These are phyloP conservation scores for Parasteatoda tepidariorum DNA, from an alignment of 1,140 invertebrate species.

Conservation along the genomic window DNA sequence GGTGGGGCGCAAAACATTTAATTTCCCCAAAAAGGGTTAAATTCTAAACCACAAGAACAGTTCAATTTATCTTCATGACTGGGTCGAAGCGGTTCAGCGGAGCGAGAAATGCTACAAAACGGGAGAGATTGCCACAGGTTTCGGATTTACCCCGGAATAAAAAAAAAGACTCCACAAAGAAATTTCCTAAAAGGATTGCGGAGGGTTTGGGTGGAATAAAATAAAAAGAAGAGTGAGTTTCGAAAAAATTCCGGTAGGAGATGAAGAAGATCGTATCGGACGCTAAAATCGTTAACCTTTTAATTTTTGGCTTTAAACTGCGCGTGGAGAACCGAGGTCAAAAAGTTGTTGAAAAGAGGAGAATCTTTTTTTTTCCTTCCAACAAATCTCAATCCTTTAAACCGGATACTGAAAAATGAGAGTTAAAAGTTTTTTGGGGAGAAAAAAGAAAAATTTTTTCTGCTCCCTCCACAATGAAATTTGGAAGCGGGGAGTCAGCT, in stretches of 20 bases:
- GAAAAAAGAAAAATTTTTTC: not conserved
- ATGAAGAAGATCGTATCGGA: not conserved
- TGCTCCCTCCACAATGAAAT: not conserved
- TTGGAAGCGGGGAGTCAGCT: slow-evolving; percentile 1
- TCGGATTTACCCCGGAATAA: not conserved
- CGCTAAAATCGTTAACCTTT: slow-evolving; percentile 55
- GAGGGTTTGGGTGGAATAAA: slow-evolving; percentile 1
- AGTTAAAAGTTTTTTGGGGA: slow-evolving; percentile 1
- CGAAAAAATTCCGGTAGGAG: slow-evolving; percentile 1
- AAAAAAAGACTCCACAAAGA: not conserved
- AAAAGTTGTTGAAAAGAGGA: slow-evolving; percentile 44
- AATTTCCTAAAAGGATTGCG: not conserved
- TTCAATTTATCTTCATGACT: slow-evolving; percentile 43
- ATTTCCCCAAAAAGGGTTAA: slow-evolving; percentile 33
- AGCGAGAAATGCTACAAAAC: slow-evolving; percentile 57
- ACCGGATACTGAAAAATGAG: slow-evolving; percentile 57
- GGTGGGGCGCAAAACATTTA: not conserved
- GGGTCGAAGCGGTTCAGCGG: slow-evolving; percentile 20
- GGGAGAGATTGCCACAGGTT: slow-evolving; percentile 44
- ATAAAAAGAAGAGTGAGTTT: slow-evolving; percentile 24
- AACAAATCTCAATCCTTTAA: not conserved
- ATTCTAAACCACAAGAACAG: slow-evolving; percentile 46
- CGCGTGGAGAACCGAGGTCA: slow-evolving; percentile 10
- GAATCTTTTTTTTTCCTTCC: not conserved
- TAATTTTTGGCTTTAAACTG: slow-evolving; percentile 31